Base-by-base conservation (phyloP, 2,888 invertebrate genomes). In the Leucophora obtusa region DNA sequence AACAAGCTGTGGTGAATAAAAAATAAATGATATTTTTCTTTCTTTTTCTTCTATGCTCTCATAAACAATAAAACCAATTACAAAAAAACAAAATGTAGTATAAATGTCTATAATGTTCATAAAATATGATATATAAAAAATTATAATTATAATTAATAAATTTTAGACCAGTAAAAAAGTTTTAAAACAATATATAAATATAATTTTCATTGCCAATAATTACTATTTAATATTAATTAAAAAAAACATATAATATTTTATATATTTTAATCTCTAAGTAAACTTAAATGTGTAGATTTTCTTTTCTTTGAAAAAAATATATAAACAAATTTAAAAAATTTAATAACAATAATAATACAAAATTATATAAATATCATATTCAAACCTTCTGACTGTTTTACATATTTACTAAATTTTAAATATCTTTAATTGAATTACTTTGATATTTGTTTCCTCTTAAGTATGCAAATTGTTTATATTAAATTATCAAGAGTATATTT, bases 161-260 rank as follows among this genome's bases (percentile, higher is more conserved):
- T 17, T 60, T 54, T 80, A 72, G 69, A 72, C 51, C 59, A 73
- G 69, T 69, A 69, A 74, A 3, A 24, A 70, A 70, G 70, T 76
- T 76, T 56, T 21, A 50, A 72, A 69, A 73, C 3, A 62, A 65
- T 54, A 59, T 68, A 75, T 38, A 60, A 60, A 63, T 51, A 66
- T 38, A 75, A 63, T 59, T 70, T 68, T 76, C 73, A 73, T 82
- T 78, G 75, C 81, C 68, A 74, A 81, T 81, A 76, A 69, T 62
- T 69, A 82, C 62, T 72, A 72, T 68, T 77, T 77, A 78, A 69
- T 59, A 69, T 66, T 70, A 68, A 63, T 56, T 58, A 76, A 65
- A 24, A 54, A 69, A 59, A 75, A 70, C 21, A 69, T 11, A 81
- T 21, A 74, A 70, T 66, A 78, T 82, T 84, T 86, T 80, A 84